A percentile compares a stretch with the other conserved stretches of the same genome.
Evolutionary conservation across 2,113 vertebrate species (phyloP).

Genomic region (Osmerus eperlanus): DNA sequence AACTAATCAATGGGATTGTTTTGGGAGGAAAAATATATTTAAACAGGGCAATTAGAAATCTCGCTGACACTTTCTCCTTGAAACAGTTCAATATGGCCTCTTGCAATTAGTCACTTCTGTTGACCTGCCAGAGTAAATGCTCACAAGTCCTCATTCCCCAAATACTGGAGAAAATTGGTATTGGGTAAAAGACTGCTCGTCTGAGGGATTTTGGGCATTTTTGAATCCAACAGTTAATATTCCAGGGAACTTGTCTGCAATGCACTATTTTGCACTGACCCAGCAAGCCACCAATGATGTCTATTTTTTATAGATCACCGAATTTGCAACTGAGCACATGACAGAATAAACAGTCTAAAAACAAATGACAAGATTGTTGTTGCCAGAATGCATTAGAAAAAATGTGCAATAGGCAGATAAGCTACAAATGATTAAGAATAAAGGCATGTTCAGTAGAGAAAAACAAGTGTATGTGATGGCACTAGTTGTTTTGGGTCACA

Average conservation of each 20-base stretch:
- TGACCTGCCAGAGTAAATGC: background rate
- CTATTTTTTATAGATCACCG: slow-evolving; percentile 33
- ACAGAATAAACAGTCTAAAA: slow-evolving; percentile 11
- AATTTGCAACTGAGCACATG: slow-evolving; percentile 31
- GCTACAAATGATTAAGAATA: too few relatives aligned
- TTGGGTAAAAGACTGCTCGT: slow-evolving; percentile 11
- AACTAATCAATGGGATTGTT: slow-evolving; percentile 1
- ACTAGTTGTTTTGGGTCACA: too few relatives aligned
- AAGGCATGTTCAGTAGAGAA: too few relatives aligned
- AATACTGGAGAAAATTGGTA: slow-evolving; percentile 8
- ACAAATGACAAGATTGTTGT: slow-evolving; percentile 14
- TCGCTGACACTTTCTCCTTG: background rate
- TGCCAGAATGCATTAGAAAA: background rate
- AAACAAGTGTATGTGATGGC: too few relatives aligned
- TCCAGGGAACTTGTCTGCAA: slow-evolving; percentile 21
- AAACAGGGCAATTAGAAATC: background rate
- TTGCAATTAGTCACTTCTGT: slow-evolving; percentile 1
- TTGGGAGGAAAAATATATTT: background rate
- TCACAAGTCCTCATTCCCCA: slow-evolving; percentile 9
- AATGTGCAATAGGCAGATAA: background rate
- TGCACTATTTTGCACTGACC: slow-evolving; percentile 30
- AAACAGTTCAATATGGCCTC: background rate
- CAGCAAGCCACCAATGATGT: slow-evolving; percentile 35
- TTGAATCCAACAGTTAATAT: slow-evolving; percentile 24
- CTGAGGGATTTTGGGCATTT: slow-evolving; percentile 13